Evolutionary conservation across 1,140 invertebrate genomes (phyloP), one percentile per base, ranked within the genome.

Genomic region (Sitobion miscanthi): DNA sequence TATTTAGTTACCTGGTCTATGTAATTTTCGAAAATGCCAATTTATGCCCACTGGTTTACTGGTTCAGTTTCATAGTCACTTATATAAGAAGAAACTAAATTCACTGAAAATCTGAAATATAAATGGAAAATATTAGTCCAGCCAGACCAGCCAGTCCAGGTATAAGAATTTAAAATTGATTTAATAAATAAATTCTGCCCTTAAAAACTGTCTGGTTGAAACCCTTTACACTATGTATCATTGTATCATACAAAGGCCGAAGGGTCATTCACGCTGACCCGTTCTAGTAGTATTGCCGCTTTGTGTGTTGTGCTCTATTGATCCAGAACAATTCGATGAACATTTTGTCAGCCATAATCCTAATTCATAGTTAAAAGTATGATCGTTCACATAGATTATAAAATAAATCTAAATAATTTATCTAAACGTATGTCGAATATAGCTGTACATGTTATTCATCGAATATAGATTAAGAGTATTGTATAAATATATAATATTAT

Each of bases 211-310:
- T 42, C 88, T 57, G 52, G 52, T 89, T 88, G 17, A 11, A 23
- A 38, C 38, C 25, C 62, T 90, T 45, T 69, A 25, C 17, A 57
- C 25, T 45, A 45, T 69, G 42, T 42, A 42, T 42, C 42, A 47
- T 8, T 47, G 54, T 45, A 62, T 25, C 57, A 90, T 90, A 62
- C 89, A 83, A 92, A 83, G 69, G 90, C 90, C 69, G 90, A 91
- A 82, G 90, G 90, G 90, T 91, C 90, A 82, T 91, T 91, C 62
- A 82, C 45, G 69, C 69, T 92, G 45, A 90, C 62, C 90, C 62
- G 42, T 91, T 77, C 62, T 77, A 77, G 17, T 38, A 86, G 35
- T 47, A 91, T 57, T 69, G 20, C 25, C 62, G 90, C 69, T n/a
- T 91, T 77, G 45, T 91, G 42, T 47, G 69, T 62, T 90, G 54